A percentile compares a stretch with the other conserved stretches of the same genome.
phyloP scores from a whole-genome alignment of 2,888 invertebrate genomes.

The Yponomeuta evonymella region DNA sequence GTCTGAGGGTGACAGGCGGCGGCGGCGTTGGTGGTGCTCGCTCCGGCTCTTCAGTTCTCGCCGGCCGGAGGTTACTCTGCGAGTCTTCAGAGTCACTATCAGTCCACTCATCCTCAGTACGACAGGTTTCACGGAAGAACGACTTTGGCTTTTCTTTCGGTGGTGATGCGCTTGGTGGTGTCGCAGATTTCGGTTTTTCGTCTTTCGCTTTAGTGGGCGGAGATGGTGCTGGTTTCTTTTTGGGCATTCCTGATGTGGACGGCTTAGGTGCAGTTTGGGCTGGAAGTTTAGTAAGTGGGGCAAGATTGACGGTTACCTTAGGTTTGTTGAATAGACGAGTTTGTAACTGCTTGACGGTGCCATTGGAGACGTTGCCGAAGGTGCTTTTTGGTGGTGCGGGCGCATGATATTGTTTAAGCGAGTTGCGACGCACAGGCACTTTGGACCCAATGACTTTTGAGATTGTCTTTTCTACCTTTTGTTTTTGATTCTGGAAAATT shows the following conservation, averaged over 20 bases:
- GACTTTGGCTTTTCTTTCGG: constrained; percentile 54
- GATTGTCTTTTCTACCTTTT: constrained; percentile 49
- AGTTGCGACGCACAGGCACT: constrained; percentile 57
- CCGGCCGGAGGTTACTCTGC: constrained; percentile 30
- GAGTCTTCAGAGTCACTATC: constrained; percentile 63
- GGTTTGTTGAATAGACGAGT: constrained; percentile 55
- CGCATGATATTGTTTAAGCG: constrained; percentile 57
- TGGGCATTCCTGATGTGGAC: constrained; percentile 46
- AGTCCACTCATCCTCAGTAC: constrained; percentile 79
- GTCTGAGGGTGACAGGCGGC: constrained; percentile 61
- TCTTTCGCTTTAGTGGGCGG: constrained; percentile 37
- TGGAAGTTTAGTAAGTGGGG: constrained; percentile 24
- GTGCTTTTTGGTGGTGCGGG: constrained; percentile 66
- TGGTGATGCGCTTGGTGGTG: constrained; percentile 31
- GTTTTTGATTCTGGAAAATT: constrained; percentile 43
- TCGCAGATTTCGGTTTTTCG: constrained; percentile 32
- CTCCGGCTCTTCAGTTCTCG: constrained; percentile 35
- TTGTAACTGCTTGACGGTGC: constrained; percentile 67
- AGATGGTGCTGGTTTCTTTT: constrained; percentile 55
- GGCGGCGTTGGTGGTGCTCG: constrained; percentile 45
- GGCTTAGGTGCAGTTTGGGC: constrained; percentile 40
- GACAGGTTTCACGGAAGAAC: constrained; percentile 78
- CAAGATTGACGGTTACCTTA: constrained; percentile 27
- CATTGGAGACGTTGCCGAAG: constrained; percentile 65
- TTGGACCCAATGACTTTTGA: constrained; percentile 58